A percentile compares a stretch with the other conserved stretches of the same genome.
These are phyloP conservation scores for Phylloscopus whistleri DNA, from an alignment of 2,113 vertebrate genomes.

Conservation along the genomic window DNA sequence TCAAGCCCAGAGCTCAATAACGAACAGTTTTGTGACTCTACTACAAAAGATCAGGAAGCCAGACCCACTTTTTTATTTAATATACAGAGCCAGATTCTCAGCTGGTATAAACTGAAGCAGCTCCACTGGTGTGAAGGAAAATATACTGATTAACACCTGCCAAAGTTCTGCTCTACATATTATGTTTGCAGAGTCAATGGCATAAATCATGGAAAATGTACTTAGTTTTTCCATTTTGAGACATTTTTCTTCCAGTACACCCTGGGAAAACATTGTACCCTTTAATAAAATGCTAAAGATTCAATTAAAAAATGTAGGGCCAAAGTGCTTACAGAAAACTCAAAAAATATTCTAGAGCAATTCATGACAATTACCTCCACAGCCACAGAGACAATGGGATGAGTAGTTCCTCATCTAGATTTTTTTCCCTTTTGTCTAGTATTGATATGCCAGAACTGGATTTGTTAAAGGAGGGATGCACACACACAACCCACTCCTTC, in stretches of 20 bases:
- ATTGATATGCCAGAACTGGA: background rate
- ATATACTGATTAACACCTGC: slow-evolving; percentile 56
- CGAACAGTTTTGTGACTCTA: slow-evolving; percentile 14
- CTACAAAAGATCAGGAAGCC: slow-evolving; percentile 52
- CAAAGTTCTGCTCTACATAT: slow-evolving; percentile 50
- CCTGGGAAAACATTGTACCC: background rate
- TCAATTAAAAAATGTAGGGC: background rate
- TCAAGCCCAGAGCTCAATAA: slow-evolving; percentile 34
- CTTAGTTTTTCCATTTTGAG: slow-evolving; percentile 41
- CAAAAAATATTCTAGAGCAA: background rate
- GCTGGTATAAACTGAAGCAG: slow-evolving; percentile 31
- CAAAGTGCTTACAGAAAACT: background rate
- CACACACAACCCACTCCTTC: fast-evolving
- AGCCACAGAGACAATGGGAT: background rate
- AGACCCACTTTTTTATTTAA: slow-evolving; percentile 22
- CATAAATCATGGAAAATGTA: slow-evolving; percentile 43
- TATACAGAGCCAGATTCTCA: slow-evolving; percentile 27
- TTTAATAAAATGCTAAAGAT: slow-evolving; percentile 16
- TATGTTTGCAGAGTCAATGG: slow-evolving; percentile 41
- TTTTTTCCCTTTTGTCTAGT: background rate
- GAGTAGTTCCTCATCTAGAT: background rate
- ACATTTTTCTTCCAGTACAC: background rate
- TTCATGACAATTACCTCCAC: background rate
- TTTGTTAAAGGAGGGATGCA: background rate
- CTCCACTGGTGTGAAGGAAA: slow-evolving; percentile 34